phyloP scores from a whole-genome alignment of 2,888 invertebrate genomes.

The Drosophila algonquin region DNA sequence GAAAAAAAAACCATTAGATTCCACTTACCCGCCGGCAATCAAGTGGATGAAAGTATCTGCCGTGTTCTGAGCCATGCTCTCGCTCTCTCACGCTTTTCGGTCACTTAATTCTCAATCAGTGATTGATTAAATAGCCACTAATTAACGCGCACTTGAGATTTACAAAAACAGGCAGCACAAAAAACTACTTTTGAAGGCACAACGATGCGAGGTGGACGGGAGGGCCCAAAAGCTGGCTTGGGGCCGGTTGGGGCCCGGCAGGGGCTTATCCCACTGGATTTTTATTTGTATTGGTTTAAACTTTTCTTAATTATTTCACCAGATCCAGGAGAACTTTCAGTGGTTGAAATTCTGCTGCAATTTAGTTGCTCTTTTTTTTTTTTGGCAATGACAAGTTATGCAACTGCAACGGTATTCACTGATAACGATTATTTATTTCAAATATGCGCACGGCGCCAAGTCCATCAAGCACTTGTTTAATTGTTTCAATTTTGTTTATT shows the following conservation, averaged over 20 bases:
- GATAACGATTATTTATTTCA: slow-evolving; percentile 13
- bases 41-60: slow-evolving; percentile 96
- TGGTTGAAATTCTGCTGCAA: slow-evolving; percentile 11
- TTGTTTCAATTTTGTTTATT: slow-evolving; percentile 13
- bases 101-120: not conserved
- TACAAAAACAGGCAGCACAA: not conserved
- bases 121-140: slow-evolving; percentile 21
- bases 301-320: slow-evolving; percentile 7
- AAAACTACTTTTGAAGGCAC: not conserved
- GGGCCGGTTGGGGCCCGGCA: not conserved
- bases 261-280: not conserved
- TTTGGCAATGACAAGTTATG: slow-evolving; percentile 42
- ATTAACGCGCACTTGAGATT: slow-evolving; percentile 39
- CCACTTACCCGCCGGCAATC: slow-evolving; percentile 96
- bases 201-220: not conserved
- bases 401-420: slow-evolving; percentile 38
- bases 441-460: slow-evolving; percentile 13
- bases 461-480: slow-evolving; percentile 2
- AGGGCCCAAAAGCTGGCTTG: not conserved
- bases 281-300: slow-evolving; percentile 3
- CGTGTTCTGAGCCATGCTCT: slow-evolving; percentile 85
- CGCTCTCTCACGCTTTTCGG: not conserved
- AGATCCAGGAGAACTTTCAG: slow-evolving; percentile 14
- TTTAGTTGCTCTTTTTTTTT: slow-evolving; percentile 13
- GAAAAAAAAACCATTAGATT: slow-evolving; percentile 21